Percentiles rank a stretch among this genome's conserved stretches.
phyloP scores from a whole-genome alignment of 1,140 invertebrate genomes.

The Drosophila kurseongensis region DNA sequence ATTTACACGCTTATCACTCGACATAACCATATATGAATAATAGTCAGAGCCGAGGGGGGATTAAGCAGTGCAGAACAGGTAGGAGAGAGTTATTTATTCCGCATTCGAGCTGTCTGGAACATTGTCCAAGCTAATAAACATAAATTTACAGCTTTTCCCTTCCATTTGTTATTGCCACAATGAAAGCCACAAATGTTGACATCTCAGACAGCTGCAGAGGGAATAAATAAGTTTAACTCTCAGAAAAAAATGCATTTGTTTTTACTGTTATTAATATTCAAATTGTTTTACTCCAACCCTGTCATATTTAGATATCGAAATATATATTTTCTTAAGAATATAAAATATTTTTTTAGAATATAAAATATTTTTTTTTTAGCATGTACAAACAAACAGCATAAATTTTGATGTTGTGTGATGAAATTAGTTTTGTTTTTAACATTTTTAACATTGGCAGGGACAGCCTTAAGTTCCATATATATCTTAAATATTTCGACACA shows the following conservation, averaged over 20 bases:
- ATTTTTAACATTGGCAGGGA: too few species aligned
- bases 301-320: too few species aligned
- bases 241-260: too few species aligned
- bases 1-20: constrained; percentile 68
- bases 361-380: too few species aligned
- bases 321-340: too few species aligned
- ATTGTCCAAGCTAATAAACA: constrained; percentile 47
- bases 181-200: constrained; percentile 65
- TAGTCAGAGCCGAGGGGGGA: constrained; percentile 16
- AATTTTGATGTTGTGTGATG: too few species aligned
- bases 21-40: constrained; percentile 43
- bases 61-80: constrained; percentile 41
- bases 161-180: constrained; percentile 27
- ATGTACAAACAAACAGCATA: too few species aligned
- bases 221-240: neutral
- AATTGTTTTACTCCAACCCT: too few species aligned
- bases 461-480: too few species aligned
- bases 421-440: too few species aligned
- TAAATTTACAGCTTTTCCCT: constrained; percentile 32
- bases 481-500: neutral
- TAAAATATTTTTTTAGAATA: too few species aligned
- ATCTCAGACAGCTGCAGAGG: constrained; percentile 41
- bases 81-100: constrained; percentile 23
- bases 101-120: constrained; percentile 16
- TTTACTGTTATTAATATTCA: too few species aligned